These are phyloP conservation scores for Drosophila putrida DNA, from an alignment of 2,888 invertebrate genomes.

Conservation along the genomic window DNA sequence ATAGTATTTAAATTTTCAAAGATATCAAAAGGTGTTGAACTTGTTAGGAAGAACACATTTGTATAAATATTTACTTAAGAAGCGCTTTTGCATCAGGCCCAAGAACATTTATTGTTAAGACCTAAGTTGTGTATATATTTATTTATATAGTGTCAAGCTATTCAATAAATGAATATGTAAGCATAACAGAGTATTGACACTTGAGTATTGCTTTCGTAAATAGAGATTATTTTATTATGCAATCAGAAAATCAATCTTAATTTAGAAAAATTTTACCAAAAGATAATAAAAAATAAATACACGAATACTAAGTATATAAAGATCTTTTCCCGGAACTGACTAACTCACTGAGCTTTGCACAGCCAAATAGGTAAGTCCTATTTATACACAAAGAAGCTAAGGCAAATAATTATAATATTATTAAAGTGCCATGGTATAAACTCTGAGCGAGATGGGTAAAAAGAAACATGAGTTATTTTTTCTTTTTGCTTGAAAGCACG, in stretches of 20 bases:
- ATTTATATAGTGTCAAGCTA: slow-evolving; percentile 8
- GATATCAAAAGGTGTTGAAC: slow-evolving; percentile 5
- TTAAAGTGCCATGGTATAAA: too few species aligned
- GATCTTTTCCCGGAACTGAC: too few species aligned
- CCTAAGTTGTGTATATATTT: slow-evolving; percentile 5
- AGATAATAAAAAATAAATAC: not conserved
- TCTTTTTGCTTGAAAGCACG: slow-evolving; percentile 9
- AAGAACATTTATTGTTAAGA: slow-evolving; percentile 14
- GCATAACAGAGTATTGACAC: slow-evolving; percentile 5
- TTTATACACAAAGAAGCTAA: too few species aligned
- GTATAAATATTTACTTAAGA: slow-evolving; percentile 9
- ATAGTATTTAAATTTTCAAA: slow-evolving; percentile 8
- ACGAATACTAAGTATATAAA: too few species aligned
- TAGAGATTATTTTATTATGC: slow-evolving; percentile 3
- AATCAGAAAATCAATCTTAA: not conserved
- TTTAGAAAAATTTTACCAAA: not conserved
- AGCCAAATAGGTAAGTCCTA: too few species aligned
- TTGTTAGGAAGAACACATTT: slow-evolving; percentile 18
- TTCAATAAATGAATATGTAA: slow-evolving; percentile 16
- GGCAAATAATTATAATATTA: too few species aligned
- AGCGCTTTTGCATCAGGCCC: slow-evolving; percentile 4
- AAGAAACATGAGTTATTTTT: not conserved
- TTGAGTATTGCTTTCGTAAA: slow-evolving; percentile 6
- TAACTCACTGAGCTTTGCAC: too few species aligned
- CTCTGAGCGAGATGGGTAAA: not conserved